Base-by-base conservation (phyloP, 2,888 invertebrate genomes). In the Leptura quadrifasciata region DNA sequence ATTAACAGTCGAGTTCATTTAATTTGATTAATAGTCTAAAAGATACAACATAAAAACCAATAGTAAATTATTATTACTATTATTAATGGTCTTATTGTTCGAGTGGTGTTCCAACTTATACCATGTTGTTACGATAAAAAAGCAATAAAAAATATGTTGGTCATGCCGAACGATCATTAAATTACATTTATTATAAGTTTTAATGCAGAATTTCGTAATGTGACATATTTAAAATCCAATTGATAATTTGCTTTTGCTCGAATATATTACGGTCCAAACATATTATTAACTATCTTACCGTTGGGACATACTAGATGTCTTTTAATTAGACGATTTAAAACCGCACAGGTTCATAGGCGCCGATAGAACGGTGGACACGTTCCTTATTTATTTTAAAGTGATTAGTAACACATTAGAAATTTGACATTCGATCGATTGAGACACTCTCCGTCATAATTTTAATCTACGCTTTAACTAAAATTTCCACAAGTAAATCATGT, bases 181-280 rank as follows among this genome's bases (percentile, higher is more conserved):
- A 67, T 47, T 47, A 24, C 52, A 61, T 61, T 61, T 61, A 27
- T 31, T 31, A 47, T 47, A 47, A 27, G 57, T 55, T 57, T 68
- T 68, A 68, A 69, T 69, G 58, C n/a, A 35, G 24, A 39, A 39
- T 69, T 69, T 69, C 69, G 58, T 39, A 69, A 69, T 69, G 35
- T 58, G 58, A 39, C 69, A 69, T 69, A 39, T 68, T 68, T 68
- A 60, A 55, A 57, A 57, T 57, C 57, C 54, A 55, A 35, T 55
- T 9, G 54, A 35, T 54, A 54, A 52, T 68, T 68, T 18, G 65
- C 65, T 27, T 52, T 27, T 20, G 68, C 52, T 63, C 12, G 52
- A 65, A 67, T 67, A 68, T 31, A 35, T 52, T 55, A 68, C 10
- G 17, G 68, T n/a, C 8, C 8, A 55, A 55, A 68, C 55, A 55